Evolutionary conservation across 2,888 invertebrate species (phyloP), one percentile per base, ranked within the genome.

Genomic region (Lochmaea capreae): DNA sequence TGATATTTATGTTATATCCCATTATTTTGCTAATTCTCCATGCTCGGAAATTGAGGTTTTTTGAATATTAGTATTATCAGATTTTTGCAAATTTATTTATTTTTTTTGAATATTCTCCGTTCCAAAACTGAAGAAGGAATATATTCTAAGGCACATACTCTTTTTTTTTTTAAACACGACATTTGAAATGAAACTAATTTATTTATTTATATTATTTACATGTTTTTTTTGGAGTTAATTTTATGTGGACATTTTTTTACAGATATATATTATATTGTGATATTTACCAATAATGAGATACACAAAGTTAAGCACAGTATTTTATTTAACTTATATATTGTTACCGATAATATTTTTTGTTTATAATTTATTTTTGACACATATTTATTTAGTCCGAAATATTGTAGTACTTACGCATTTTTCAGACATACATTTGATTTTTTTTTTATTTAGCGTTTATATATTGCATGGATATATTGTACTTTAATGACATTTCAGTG

Each of bases 211-310:
- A 16, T 54, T 18, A 18, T 54, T 18, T 54, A 10, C 1, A 16
- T 18, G 18, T 54, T n/a, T 54, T 54, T 54, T 49, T 49, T 49
- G 49, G n/a, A 49, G 49, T 49, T 49, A n/a, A 49, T 16, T 54
- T 54, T 54, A 54, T 54, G 16, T 14, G n/a, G n/a, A 49, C 14
- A 52, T 18, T 18, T 54, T 54, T 54, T 54, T 54, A 52, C 54
- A 54, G 18, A 54, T 8, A 33, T 33, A 33, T 33, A 33, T 33
- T 18, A 54, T 54, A 54, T 54, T 54, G 54, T 54, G 54, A 54
- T 54, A 54, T 16, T 54, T 18, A 54, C 54, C 54, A 8, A 54
- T 54, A 49, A 49, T n/a, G n/a, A 49, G 2, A 16, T 54, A 54
- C 54, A 54, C 54, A 54, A 18, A 0, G 54, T 18, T 54, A 16